These are phyloP conservation scores for Toxotes lorentzi DNA, from an alignment of 2,797 vertebrate genomes.

Conservation along the genomic window DNA sequence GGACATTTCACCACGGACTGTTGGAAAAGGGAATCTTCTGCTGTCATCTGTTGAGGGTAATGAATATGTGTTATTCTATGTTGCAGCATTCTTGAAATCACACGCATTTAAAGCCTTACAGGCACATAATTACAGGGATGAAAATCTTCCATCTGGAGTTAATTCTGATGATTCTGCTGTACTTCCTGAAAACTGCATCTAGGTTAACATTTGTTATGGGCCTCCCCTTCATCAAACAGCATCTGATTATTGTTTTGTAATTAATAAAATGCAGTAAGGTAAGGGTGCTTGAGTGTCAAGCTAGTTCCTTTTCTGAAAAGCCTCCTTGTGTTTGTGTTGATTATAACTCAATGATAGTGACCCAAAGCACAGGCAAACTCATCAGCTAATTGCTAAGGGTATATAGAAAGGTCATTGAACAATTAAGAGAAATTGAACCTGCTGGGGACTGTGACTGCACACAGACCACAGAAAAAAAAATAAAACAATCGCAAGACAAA, in stretches of 20 bases:
- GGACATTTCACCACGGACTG: conserved; percentile 60
- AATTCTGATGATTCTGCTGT: conserved; percentile 29
- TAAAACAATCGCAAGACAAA: conserved; percentile 13
- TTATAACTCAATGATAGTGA: conserved; percentile 74
- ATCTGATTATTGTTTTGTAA: conserved; percentile 73
- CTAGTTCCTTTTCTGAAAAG: conserved; percentile 57
- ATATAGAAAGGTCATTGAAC: conserved; percentile 79
- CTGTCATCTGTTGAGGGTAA: neutral
- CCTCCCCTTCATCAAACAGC: conserved; percentile 62
- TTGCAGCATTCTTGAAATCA: conserved; percentile 10
- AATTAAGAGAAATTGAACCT: conserved; percentile 77
- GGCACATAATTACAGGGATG: conserved; percentile 44
- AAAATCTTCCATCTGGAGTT: conserved; percentile 22
- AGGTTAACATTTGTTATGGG: conserved; percentile 39
- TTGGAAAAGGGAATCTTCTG: neutral
- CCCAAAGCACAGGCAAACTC: conserved; percentile 72
- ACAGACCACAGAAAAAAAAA: conserved; percentile 25
- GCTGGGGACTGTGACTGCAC: conserved; percentile 45
- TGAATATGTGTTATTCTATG: conserved; percentile 3
- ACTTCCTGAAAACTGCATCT: neutral
- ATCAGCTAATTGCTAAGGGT: conserved; percentile 84
- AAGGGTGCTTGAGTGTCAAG: conserved; percentile 62
- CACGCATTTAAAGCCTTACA: conserved; percentile 12
- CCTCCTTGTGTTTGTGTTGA: conserved; percentile 77
- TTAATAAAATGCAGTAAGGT: conserved; percentile 66